Conservation (phyloP, 2,113 vertebrate species). For the Menidia beryllina region DNA sequence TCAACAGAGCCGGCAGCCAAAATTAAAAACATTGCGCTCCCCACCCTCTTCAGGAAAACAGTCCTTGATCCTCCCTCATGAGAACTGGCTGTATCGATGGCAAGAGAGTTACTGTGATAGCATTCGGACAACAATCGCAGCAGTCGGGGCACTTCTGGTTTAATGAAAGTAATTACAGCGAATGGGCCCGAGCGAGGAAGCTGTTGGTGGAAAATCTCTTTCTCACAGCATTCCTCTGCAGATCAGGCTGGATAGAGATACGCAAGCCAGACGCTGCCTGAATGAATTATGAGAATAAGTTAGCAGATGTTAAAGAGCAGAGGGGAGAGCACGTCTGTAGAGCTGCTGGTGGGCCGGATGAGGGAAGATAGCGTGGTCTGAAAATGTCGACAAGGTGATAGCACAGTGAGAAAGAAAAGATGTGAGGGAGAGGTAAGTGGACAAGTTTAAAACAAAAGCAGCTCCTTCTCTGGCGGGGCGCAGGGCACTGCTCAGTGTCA, state of each 20-base stretch:
- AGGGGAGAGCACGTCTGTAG: not conserved
- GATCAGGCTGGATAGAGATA: constrained; percentile 17
- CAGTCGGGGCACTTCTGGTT: constrained; percentile 39
- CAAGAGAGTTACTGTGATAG: constrained; percentile 10
- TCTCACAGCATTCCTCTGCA: constrained; percentile 10
- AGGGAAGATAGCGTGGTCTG: constrained; percentile 6
- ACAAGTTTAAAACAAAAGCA: constrained; percentile 8
- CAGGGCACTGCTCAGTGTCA: not conserved
- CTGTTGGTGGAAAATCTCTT: constrained; percentile 45
- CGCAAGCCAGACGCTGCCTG: constrained; percentile 32
- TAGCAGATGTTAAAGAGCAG: constrained; percentile 27
- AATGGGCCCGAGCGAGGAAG: constrained; percentile 24
- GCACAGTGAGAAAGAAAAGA: not conserved
- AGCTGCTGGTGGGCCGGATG: constrained; percentile 26
- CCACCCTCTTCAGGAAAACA: constrained; percentile 24
- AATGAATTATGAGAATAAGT: constrained; percentile 5
- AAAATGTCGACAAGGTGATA: constrained; percentile 7
- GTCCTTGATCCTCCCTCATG: constrained; percentile 21
- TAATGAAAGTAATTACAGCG: constrained; percentile 33
- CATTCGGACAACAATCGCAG: constrained; percentile 33
- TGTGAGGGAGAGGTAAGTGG: not conserved
- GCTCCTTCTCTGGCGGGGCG: not conserved
- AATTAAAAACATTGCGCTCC: constrained; percentile 42
- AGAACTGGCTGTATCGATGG: constrained; percentile 4
- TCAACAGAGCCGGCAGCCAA: constrained; percentile 15